Percentiles rank a stretch among this genome's conserved stretches.
These are phyloP conservation scores for Rhagium mordax DNA, from an alignment of 2,888 invertebrate species.

Conservation along the genomic window DNA sequence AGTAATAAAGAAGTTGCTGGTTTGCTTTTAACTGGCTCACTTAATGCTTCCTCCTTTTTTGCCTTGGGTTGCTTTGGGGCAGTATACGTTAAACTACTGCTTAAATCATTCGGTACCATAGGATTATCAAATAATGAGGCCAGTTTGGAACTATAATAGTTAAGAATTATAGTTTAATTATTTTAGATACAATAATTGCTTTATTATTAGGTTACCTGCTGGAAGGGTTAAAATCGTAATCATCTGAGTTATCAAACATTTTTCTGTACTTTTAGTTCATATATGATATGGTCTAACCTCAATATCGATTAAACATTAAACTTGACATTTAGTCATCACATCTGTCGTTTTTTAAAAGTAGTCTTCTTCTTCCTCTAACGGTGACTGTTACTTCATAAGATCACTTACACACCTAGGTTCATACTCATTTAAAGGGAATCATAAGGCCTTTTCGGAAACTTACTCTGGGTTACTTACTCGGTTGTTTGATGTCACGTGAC, in stretches of 20 bases:
- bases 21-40: slow-evolving; percentile 40
- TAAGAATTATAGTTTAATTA: not conserved
- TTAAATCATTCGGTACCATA: slow-evolving; percentile 32
- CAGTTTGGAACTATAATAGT: slow-evolving; percentile 59
- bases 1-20: slow-evolving; percentile 54
- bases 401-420: not conserved
- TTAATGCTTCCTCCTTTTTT: slow-evolving; percentile 35
- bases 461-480: too few species aligned
- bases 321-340: too few species aligned
- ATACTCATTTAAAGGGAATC: too few species aligned
- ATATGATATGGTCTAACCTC: slow-evolving; percentile 1
- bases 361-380: not conserved
- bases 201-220: slow-evolving; percentile 52
- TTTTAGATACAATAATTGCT: not conserved
- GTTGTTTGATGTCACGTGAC: too few species aligned
- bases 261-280: slow-evolving; percentile 7
- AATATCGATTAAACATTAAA: too few species aligned
- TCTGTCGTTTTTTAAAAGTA: not conserved
- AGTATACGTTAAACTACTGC: slow-evolving; percentile 57
- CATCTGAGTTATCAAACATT: slow-evolving; percentile 58
- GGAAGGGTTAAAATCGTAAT: slow-evolving; percentile 59
- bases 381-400: not conserved
- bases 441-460: too few species aligned
- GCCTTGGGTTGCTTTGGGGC: slow-evolving; percentile 62
- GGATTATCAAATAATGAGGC: slow-evolving; percentile 56